Evolutionary conservation across 2,888 invertebrate species (phyloP).

Genomic region (Chydorus sphaericus): DNA sequence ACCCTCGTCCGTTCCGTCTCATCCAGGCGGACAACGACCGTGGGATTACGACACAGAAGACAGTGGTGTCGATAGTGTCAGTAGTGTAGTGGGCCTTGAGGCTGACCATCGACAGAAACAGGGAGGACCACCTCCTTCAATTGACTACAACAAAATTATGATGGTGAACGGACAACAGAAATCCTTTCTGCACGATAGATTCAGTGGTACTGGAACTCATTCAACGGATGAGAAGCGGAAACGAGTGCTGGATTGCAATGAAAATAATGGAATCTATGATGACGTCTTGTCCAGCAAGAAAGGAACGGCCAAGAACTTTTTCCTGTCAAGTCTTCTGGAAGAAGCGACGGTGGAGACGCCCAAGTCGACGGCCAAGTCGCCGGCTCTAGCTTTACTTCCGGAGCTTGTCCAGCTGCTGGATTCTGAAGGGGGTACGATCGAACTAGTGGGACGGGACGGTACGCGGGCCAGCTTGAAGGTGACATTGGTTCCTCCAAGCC

Average conservation of each 20-base stretch:
- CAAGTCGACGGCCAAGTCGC: not conserved
- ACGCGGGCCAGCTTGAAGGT: slow-evolving; percentile 5
- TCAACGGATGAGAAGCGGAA: not conserved
- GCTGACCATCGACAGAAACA: not conserved
- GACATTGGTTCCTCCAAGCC: not conserved
- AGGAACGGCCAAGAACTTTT: not conserved
- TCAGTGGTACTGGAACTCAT: too few relatives aligned
- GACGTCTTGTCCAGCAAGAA: not conserved
- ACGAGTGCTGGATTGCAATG: not conserved
- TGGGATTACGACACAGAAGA: slow-evolving; percentile 13
- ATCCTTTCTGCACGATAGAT: slow-evolving; percentile 10
- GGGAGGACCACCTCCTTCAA: not conserved
- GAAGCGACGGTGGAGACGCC: not conserved
- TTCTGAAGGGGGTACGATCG: not conserved
- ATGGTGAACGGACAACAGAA: not conserved
- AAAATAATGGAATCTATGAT: not conserved
- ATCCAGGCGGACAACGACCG: too few relatives aligned
- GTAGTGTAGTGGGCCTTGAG: slow-evolving; percentile 6
- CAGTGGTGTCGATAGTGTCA: slow-evolving; percentile 13
- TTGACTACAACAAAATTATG: not conserved
- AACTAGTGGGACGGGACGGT: slow-evolving; percentile 6
- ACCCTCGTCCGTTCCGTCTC: too few relatives aligned
- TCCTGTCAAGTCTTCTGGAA: not conserved
- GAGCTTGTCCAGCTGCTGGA: slow-evolving; percentile 4
- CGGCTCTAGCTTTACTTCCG: not conserved